Conservation (phyloP, 2,888 invertebrate species). For the Galeruca laticollis region DNA sequence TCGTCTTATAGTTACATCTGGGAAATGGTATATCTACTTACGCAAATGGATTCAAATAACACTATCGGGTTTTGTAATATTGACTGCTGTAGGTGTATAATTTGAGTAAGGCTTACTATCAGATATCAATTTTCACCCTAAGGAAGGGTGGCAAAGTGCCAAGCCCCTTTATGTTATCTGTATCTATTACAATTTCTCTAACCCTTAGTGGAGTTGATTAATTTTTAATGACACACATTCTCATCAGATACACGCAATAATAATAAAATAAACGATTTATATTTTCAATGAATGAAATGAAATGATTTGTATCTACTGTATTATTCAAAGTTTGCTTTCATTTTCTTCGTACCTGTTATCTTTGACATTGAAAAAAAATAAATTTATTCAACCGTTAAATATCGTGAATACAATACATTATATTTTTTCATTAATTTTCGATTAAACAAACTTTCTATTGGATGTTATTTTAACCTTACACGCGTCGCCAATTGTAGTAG, state of each 20-base stretch:
- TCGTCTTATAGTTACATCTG: no score
- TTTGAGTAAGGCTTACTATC: not conserved
- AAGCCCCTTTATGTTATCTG: not conserved
- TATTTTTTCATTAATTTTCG: not conserved
- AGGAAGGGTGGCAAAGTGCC: conserved; percentile 4
- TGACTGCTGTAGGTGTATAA: not conserved
- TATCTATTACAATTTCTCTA: not conserved
- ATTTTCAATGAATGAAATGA: no score
- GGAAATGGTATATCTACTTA: no score
- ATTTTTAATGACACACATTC: no score
- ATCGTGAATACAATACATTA: not conserved
- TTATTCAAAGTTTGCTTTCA: no score
- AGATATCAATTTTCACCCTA: not conserved
- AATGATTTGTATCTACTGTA: no score
- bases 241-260: no score
- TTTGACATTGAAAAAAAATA: not conserved
- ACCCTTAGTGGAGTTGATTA: not conserved
- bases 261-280: no score
- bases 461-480: not conserved
- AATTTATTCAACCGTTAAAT: not conserved
- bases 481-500: not conserved
- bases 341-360: no score
- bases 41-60: no score
- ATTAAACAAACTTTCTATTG: not conserved
- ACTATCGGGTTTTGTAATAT: no score